phyloP scores from a whole-genome alignment of 2,797 vertebrate genomes.

The Sebastes iracundus region DNA sequence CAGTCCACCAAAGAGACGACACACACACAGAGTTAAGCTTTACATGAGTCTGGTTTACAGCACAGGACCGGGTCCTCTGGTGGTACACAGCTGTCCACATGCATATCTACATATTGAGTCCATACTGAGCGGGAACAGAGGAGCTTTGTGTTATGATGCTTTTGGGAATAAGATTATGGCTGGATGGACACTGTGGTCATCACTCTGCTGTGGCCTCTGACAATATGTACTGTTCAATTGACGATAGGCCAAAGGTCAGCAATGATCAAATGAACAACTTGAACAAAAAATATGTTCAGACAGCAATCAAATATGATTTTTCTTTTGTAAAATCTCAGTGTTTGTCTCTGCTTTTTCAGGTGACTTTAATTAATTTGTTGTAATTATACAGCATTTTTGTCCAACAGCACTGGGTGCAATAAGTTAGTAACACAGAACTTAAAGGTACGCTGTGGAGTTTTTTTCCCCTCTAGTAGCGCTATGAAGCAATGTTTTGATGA shows the following conservation, averaged over 20 bases:
- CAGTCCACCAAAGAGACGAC: slow-evolving; percentile 89
- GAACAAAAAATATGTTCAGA: slow-evolving; percentile 40
- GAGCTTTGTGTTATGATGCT: slow-evolving; percentile 2
- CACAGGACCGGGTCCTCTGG: slow-evolving; percentile 59
- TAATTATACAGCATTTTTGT: neutral
- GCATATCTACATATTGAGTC: slow-evolving; percentile 48
- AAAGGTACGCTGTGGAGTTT: slow-evolving; percentile 20
- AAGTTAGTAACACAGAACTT: neutral
- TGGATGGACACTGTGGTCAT: slow-evolving; percentile 82
- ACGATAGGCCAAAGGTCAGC: slow-evolving; percentile 79
- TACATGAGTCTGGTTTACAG: slow-evolving; percentile 67
- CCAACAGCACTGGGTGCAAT: neutral
- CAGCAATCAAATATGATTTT: neutral
- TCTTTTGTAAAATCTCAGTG: neutral
- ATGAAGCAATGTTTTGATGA: neutral
- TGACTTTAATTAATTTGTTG: neutral
- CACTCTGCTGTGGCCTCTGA: slow-evolving; percentile 78
- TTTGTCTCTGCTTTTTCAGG: neutral
- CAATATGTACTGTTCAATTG: slow-evolving; percentile 74
- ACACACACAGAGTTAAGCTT: slow-evolving; percentile 81
- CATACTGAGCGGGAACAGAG: slow-evolving; percentile 16
- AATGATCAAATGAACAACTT: slow-evolving; percentile 75
- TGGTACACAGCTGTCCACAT: slow-evolving; percentile 84
- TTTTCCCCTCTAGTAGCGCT: neutral
- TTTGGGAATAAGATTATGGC: slow-evolving; percentile 16